A percentile compares a stretch with the other conserved stretches of the same genome.
Conservation (phyloP, 2,113 vertebrate species). For the Ursus arctos region DNA sequence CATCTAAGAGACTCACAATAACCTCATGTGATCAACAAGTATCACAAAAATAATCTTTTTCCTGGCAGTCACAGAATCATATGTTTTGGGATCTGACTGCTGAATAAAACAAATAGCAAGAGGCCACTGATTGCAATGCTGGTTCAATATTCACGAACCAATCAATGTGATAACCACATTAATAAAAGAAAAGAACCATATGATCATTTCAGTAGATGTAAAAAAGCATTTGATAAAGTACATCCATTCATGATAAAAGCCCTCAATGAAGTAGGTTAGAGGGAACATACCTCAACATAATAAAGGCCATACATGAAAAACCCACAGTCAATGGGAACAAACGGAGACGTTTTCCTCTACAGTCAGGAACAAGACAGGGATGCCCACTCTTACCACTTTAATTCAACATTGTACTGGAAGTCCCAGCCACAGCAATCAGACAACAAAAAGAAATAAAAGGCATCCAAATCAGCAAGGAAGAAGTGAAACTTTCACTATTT, state of each 20-base stretch:
- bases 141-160: not conserved
- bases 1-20: slow-evolving; percentile 7
- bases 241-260: not conserved
- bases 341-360: not conserved
- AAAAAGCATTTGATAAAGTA: not conserved
- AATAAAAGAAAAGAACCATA: not conserved
- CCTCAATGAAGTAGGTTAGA: not conserved
- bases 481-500: not conserved
- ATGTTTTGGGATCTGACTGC: not conserved
- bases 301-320: not conserved
- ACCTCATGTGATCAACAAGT: not conserved
- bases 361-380: not conserved
- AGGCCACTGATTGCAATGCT: not conserved
- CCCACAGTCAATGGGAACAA: not conserved
- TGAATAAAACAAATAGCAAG: not conserved
- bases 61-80: slow-evolving; percentile 12
- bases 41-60: slow-evolving; percentile 41
- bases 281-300: not conserved
- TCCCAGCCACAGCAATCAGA: not conserved
- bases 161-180: not conserved
- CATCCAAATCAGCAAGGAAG: not conserved
- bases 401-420: not conserved
- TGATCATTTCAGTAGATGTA: not conserved
- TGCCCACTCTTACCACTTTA: not conserved
- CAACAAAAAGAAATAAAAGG: not conserved